These are phyloP conservation scores for Delia radicum DNA, from an alignment of 1,140 invertebrate species.

Conservation along the genomic window DNA sequence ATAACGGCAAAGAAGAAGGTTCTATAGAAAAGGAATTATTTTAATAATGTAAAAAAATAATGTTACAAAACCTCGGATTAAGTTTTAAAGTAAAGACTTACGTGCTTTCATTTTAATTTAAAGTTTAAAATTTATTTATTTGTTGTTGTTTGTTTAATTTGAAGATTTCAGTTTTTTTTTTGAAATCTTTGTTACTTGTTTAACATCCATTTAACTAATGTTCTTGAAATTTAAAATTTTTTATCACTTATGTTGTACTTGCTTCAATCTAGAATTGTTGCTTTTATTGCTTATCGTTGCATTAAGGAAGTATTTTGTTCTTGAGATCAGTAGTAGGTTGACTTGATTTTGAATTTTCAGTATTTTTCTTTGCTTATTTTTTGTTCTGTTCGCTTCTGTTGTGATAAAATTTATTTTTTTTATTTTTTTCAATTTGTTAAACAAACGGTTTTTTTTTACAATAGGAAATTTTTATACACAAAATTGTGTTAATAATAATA, in stretches of 20 bases:
- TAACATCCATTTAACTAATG: background rate
- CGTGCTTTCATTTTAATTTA: slow-evolving; percentile 28
- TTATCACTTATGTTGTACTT: background rate
- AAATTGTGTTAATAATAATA: no score
- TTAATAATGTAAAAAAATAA: background rate
- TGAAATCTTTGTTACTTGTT: background rate
- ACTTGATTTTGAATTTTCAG: background rate
- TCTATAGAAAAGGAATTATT: slow-evolving; percentile 30
- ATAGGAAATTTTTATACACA: no score
- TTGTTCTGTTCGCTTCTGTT: slow-evolving; percentile 2
- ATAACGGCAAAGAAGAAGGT: slow-evolving; percentile 49
- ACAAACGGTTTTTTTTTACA: no score
- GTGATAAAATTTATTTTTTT: background rate
- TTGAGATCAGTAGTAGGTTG: background rate
- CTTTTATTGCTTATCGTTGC: background rate
- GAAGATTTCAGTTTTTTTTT: background rate
- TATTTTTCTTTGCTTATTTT: background rate
- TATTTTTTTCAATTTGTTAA: no score
- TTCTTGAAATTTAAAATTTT: background rate
- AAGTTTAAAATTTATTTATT: slow-evolving; percentile 8
- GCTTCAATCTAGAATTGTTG: background rate
- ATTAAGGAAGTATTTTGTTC: background rate
- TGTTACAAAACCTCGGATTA: background rate
- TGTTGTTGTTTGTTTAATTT: slow-evolving; percentile 22
- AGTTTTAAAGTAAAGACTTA: background rate